A percentile compares a stretch with the other conserved stretches of the same genome.
Conservation (phyloP, 2,797 vertebrate species). For the Parotocinclus haroldoi region DNA sequence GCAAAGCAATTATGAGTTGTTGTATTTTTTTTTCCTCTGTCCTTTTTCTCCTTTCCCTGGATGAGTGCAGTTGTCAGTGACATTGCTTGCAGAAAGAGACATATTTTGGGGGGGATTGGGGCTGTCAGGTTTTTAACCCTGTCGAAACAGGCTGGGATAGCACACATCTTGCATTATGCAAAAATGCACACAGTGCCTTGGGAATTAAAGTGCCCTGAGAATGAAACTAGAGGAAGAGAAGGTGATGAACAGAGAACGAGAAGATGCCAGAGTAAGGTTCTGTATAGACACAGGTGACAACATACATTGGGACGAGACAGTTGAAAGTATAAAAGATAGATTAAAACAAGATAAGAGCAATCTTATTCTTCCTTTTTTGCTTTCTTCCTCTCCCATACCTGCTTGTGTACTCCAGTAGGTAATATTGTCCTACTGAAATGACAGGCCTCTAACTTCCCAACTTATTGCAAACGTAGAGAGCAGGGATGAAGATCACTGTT, state of each 20-base stretch:
- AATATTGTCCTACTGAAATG: slow-evolving; percentile 62
- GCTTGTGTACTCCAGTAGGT: slow-evolving; percentile 53
- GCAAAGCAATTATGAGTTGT: slow-evolving; percentile 39
- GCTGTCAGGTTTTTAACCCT: slow-evolving; percentile 40
- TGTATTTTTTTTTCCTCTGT: neutral
- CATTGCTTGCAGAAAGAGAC: slow-evolving; percentile 51
- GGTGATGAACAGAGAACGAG: neutral
- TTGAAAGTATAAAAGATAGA: slow-evolving; percentile 2
- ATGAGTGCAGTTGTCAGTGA: slow-evolving; percentile 55
- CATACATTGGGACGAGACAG: slow-evolving; percentile 1
- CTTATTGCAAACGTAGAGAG: slow-evolving; percentile 75
- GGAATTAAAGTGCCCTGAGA: slow-evolving; percentile 28
- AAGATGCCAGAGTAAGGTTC: neutral
- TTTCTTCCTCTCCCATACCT: slow-evolving; percentile 50
- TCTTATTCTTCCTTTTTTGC: slow-evolving; percentile 23
- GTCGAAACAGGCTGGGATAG: slow-evolving; percentile 70
- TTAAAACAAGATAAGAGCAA: slow-evolving; percentile 2
- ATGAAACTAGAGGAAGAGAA: slow-evolving; percentile 9
- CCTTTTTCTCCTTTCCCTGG: slow-evolving; percentile 6
- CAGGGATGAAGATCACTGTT: slow-evolving; percentile 77
- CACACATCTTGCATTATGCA: slow-evolving; percentile 80
- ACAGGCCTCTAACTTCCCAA: slow-evolving; percentile 60
- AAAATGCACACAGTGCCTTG: slow-evolving; percentile 56
- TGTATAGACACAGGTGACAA: neutral
- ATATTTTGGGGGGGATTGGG: slow-evolving; percentile 8